Base-by-base conservation (phyloP, 2,113 vertebrate species). In the Sapayoa aenigma region DNA sequence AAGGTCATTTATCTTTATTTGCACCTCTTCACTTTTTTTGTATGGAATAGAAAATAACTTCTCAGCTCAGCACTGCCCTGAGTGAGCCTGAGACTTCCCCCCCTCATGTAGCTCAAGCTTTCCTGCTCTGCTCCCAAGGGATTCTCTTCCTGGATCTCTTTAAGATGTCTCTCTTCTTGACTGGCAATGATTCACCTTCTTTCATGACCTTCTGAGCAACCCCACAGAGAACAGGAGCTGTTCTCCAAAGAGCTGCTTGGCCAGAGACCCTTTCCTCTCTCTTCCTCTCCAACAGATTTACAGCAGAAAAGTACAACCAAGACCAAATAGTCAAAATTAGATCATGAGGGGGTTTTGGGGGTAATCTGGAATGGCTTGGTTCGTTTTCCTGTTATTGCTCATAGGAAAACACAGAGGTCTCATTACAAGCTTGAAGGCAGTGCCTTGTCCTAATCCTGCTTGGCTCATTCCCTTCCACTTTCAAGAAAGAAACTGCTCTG, bases 1-100 rank as follows among this genome's bases (percentile, higher is more conserved):
- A 58, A 58, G 65, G 55, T 31, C 42, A 88, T 84, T 94, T 82
- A 58, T 74, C 59, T 82, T 62, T 50, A 66, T 77, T 88, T 92
- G 24, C 84, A 55, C 11, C 65, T 85, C 67, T 55, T 59, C 62
- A 22, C 41, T 53, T 27, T 39, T 39, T 66, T 31, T 39, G 15
- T 55, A 87, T 78, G 76, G 65, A 81, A 75, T 23, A 49, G 56
- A 53, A 62, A 92, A 46, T 30, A 42, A 39, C 8, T 68, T 18
- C 37, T 55, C 82, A 69, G 27, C 46, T 86, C n/a, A 24, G 9
- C 39, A 21, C 5, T 21, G 39, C 21, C 44, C 44, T 31, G 65
- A 30, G 23, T 20, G 46, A 80, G 42, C 42, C 68, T 30, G 30
- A 67, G 33, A 42, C n/a, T 37, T 42, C 9, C 42, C 63, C 16